Conservation (phyloP, 2,113 vertebrate genomes). For the Manacus vitellinus region DNA sequence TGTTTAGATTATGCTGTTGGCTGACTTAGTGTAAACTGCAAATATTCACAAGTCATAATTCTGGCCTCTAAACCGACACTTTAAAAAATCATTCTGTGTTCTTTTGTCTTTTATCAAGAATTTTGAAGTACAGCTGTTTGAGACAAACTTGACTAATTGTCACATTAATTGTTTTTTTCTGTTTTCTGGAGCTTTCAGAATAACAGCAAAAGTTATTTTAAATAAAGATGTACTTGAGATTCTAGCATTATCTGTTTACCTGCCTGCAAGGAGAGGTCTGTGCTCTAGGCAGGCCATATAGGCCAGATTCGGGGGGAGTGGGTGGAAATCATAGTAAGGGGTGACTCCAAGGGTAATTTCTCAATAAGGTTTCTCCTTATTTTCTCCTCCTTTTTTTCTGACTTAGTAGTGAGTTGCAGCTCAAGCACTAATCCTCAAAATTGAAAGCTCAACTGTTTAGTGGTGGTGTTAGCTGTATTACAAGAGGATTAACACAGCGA, state of each 20-base stretch:
- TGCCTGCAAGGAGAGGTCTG: neutral
- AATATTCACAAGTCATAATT: neutral
- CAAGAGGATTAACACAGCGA: neutral
- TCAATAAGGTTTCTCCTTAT: neutral
- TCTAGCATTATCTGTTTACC: neutral
- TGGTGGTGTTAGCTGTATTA: neutral
- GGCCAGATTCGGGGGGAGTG: neutral
- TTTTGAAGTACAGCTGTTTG: neutral
- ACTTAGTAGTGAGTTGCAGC: neutral
- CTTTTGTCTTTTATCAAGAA: neutral
- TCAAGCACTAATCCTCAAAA: constrained; percentile 2
- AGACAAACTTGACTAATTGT: neutral
- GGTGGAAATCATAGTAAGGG: neutral
- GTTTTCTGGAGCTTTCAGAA: neutral
- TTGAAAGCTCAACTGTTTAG: neutral
- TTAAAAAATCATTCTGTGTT: neutral
- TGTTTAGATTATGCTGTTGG: neutral
- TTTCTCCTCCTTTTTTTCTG: neutral
- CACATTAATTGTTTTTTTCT: neutral
- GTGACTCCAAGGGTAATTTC: neutral
- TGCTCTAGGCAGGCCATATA: neutral
- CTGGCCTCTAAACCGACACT: neutral
- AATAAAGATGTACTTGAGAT: neutral
- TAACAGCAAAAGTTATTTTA: neutral
- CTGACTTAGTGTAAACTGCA: neutral